Percentiles rank a stretch among this genome's conserved stretches.
phyloP scores from a whole-genome alignment of 2,888 invertebrate species.

The Blastobasis adustella region DNA sequence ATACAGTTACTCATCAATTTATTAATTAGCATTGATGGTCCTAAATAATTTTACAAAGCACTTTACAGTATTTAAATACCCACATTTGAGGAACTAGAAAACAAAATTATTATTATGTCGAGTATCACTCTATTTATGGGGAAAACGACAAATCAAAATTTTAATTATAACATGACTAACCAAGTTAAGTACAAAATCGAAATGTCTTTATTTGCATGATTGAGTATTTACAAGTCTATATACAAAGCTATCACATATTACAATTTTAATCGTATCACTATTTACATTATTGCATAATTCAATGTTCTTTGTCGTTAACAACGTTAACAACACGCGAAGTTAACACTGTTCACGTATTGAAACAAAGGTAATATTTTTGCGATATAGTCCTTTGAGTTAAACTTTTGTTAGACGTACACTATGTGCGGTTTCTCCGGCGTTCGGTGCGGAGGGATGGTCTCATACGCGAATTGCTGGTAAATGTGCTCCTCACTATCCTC shows the following conservation, averaged over 20 bases:
- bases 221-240: conserved; percentile 63
- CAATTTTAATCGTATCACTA: conserved; percentile 65
- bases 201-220: conserved; percentile 49
- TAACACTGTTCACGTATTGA: conserved; percentile 36
- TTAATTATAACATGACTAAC: conserved; percentile 42
- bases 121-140: conserved; percentile 30
- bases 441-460: conserved; percentile 68
- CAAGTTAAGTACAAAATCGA: conserved; percentile 65
- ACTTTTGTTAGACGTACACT: conserved; percentile 75
- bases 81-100: no score
- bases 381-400: conserved; percentile 57
- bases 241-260: conserved; percentile 75
- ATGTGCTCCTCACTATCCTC: conserved; percentile 69
- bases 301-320: conserved; percentile 39
- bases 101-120: conserved; percentile 6
- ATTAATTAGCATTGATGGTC: conserved; percentile 39
- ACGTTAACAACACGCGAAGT: conserved; percentile 42
- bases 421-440: conserved; percentile 75
- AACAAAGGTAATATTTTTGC: conserved; percentile 50
- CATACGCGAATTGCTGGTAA: conserved; percentile 70
- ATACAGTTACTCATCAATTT: conserved; percentile 49
- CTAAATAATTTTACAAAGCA: conserved; percentile 48
- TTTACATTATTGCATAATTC: conserved; percentile 70
- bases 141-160: conserved; percentile 26
- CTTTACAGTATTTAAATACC: conserved; percentile 32